A percentile compares a stretch with the other conserved stretches of the same genome.
Evolutionary conservation across 2,797 vertebrate species (phyloP).

Genomic region (Moxostoma hubbsi): DNA sequence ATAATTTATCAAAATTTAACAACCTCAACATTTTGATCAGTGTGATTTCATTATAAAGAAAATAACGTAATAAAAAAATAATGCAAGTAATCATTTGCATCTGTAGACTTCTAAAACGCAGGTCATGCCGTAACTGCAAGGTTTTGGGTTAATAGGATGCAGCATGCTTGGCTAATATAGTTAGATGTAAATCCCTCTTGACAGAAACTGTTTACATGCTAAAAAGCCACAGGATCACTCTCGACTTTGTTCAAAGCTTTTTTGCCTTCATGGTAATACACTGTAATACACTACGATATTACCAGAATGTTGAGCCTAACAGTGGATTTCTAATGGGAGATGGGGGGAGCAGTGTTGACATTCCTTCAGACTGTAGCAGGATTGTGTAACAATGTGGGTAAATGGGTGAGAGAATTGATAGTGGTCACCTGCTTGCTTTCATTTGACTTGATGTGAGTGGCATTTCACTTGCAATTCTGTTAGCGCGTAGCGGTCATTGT

Average conservation of each 20-base stretch:
- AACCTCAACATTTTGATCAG: no score
- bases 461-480: background rate
- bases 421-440: constrained; percentile 7
- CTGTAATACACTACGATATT: background rate
- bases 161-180: background rate
- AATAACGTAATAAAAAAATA: no score
- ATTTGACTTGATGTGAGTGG: background rate
- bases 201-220: background rate
- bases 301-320: constrained; percentile 1
- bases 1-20: no score
- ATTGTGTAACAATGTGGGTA: constrained; percentile 48
- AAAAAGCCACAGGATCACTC: background rate
- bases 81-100: no score
- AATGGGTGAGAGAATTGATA: constrained; percentile 25
- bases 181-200: no score
- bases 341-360: background rate
- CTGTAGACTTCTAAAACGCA: no score
- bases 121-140: no score
- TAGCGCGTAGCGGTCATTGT: background rate
- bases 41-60: no score
- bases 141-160: background rate
- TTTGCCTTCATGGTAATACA: background rate
- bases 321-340: constrained; percentile 17
- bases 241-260: background rate
- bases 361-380: background rate